Evolutionary conservation across 2,888 invertebrate genomes (phyloP), one percentile per base, ranked within the genome.

Genomic region (Muscina levida): DNA sequence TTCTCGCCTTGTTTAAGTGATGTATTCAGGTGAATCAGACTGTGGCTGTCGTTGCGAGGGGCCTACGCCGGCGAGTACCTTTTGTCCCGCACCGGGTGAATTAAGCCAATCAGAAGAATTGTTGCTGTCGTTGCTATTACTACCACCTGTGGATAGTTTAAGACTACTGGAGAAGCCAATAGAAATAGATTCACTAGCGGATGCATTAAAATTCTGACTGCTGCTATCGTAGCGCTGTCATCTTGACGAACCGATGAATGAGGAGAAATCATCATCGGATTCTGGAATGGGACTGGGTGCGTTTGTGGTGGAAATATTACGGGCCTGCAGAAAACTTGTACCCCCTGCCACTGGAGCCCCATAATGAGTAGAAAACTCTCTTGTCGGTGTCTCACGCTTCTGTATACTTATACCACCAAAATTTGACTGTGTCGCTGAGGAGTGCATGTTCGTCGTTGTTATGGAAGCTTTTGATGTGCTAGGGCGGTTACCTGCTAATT

Each of bases 101-200:
- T 39, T 86, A 82, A 37, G 85, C 88, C 88, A 88, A 82, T 88
- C 88, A 83, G 87, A 86, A 72, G 87, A 87, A 66, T 85, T 88
- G 76, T 77, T 82, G 66, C 75, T 82, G 72, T 79, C 77, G 48
- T 77, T 82, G 77, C 72, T 79, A 67, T 70, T 80, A 67, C 80
- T 74, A 39, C 78, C 82, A 59, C 80, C 79, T 68, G 83, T 84
- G 44, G 85, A 85, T 70, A 88, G 84, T 65, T 88, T 88, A 22
- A 88, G 82, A 67, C 88, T 88, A 83, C 87, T 88, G 15, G 88
- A 87, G 84, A 88, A 84, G 57, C 87, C 88, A 48, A 87, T 85
- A 51, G 88, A 88, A 72, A 87, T 84, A 68, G 88, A 88, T 80
- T 86, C 87, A 76, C 88, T 88, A 71, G 85, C 82, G 44, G 88